Evolutionary conservation across 2,888 invertebrate species (phyloP).

Genomic region (Epirrhoe tristata): DNA sequence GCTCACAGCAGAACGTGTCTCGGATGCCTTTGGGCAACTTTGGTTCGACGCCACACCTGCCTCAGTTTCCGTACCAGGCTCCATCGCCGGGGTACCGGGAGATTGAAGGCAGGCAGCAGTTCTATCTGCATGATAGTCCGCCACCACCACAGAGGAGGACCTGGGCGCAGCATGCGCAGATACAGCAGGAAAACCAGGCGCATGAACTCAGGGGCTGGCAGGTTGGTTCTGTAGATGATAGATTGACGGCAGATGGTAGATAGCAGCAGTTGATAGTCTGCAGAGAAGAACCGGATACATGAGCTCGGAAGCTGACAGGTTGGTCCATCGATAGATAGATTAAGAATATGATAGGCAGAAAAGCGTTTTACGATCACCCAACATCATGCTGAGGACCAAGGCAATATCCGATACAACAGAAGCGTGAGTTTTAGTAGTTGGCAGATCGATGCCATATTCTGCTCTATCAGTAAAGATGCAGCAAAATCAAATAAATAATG

Average conservation of each 20-base stretch:
- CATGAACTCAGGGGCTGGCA: constrained; percentile 82
- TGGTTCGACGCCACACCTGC: constrained; percentile 82
- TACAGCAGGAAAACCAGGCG: constrained; percentile 85
- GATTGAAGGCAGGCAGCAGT: constrained; percentile 80
- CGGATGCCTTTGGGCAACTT: constrained; percentile 74
- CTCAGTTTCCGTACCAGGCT: constrained; percentile 62
- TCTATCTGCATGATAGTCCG: constrained; percentile 90
- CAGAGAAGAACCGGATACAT: background rate
- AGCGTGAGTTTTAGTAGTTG: too few relatives aligned
- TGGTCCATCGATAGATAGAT: constrained; percentile 31
- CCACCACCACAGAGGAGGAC: constrained; percentile 87
- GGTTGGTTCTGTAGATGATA: constrained; percentile 53
- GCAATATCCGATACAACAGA: too few relatives aligned
- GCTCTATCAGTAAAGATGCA: too few relatives aligned
- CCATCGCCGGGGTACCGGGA: constrained; percentile 55
- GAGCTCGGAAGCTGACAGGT: constrained; percentile 46
- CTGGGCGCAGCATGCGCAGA: constrained; percentile 86
- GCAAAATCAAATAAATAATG: too few relatives aligned
- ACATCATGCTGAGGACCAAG: too few relatives aligned
- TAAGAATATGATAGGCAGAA: background rate
- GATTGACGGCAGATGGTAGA: background rate
- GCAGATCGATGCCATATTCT: too few relatives aligned
- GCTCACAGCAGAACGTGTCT: constrained; percentile 83
- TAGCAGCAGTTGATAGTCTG: background rate
- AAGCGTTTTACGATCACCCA: background rate